Evolutionary conservation across 1,140 invertebrate genomes (phyloP), one percentile per base, ranked within the genome.

Genomic region (Phthorimaea operculella): DNA sequence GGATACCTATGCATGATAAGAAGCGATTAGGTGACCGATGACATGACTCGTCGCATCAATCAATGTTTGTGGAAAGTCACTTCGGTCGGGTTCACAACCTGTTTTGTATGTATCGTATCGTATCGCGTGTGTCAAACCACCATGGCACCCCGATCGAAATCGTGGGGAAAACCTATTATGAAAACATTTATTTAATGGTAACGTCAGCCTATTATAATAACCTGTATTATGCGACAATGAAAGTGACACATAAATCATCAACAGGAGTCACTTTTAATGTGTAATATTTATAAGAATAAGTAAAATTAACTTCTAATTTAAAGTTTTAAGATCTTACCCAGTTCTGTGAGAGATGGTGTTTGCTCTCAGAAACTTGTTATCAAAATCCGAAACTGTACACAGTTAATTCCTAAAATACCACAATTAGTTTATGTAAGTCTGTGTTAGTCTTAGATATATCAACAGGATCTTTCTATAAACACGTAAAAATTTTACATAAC

Each of bases 401-500:
- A 47, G 15, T 42, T 42, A 42, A n/a, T 42, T n/a, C 1, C 44
- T 14, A 47, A 9, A 47, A 16, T 47, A 47, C 11, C 15, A 11
- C n/a, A 17, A 47, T 47, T 14, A 47, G n/a, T 15, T 17, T 9
- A 28, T 28, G 21, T 28, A 28, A 4, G 21, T 28, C 21, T 28
- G 6, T 28, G 6, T 28, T 28, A 39, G 36, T 39, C 44, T 16
- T 8, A 5, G 16, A 16, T 47, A 16, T 16, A 47, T 14, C 15
- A 47, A 47, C 16, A 47, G 44, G n/a, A 47, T 47, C 44, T 47
- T 4, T 47, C 16, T 66, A 65, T 64, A 68, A 61, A 67, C 59
- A 61, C 62, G 50, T 65, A 55, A 63, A 72, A 72, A 67, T 63
- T 52, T 65, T 70, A 76, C 59, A 73, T 72, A 76, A 77, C 66